Base-by-base conservation (phyloP, 2,888 invertebrate genomes). In the Machimus rusticus region DNA sequence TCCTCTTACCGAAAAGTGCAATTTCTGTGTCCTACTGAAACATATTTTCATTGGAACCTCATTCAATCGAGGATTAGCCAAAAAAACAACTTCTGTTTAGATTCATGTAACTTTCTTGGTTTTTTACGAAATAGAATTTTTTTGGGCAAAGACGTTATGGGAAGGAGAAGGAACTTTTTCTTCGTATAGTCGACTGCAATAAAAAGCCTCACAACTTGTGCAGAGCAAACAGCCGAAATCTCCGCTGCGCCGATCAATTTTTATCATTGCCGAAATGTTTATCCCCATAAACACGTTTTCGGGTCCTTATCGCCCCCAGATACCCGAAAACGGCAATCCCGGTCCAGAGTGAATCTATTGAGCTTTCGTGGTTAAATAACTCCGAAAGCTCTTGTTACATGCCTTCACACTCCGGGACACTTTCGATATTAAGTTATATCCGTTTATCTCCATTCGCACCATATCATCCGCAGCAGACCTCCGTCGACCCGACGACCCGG, bases 291-390 rank as follows among this genome's bases (percentile, higher is more conserved):
- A 55, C 81, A 55, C 39, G 55, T 81, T 81, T 81, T 81, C 19
- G 46, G 51, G 23, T 81, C 31, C 81, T 81, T 81, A 81, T 81
- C 81, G 16, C 16, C 5, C 28, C 34, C 16, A 23, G 81, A 55
- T 55, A 55, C 8, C 55, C 28, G 34, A 31, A 81, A 55, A n/a
- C 39, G 31, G 28, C 16, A 66, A 55, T 81, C 46, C 23, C 46
- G 19, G 23, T 81, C 55, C 55, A 79, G 28, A 43, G 46, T 43
- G 81, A 81, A 81, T 81, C 81, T 81, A 81, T 51, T 23, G 81
- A 81, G 51, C 81, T 81, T 81, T 81, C 46, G 81, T 81, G 81
- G 81, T 51, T 81, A 81, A 81, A 81, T 81, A 81, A 81, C 81
- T 81, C 51, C 34, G 23, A 81, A 81, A 81, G 81, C 81, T 81